phyloP scores from a whole-genome alignment of 2,113 vertebrate species.

The Elanus axillaris region DNA sequence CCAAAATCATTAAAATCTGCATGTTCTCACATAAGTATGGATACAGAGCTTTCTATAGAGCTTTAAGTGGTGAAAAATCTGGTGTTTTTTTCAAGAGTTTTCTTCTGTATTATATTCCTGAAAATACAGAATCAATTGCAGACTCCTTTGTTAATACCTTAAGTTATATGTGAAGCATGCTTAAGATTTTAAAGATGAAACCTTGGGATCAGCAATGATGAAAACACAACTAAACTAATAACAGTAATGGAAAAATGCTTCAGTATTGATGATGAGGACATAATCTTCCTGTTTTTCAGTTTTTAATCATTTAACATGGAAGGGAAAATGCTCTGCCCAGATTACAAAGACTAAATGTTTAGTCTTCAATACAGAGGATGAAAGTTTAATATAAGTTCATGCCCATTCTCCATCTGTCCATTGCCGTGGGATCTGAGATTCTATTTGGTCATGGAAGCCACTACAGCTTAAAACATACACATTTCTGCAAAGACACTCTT shows the following conservation, averaged over 20 bases:
- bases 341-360: slow-evolving; percentile 13
- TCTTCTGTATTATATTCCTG: slow-evolving; percentile 30
- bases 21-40: not conserved
- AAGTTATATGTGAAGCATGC: slow-evolving; percentile 52
- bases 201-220: slow-evolving; percentile 37
- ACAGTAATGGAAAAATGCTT: slow-evolving; percentile 9
- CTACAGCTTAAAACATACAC: not conserved
- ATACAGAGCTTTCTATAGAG: not conserved
- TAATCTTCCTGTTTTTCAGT: slow-evolving; percentile 11
- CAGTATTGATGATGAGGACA: slow-evolving; percentile 7
- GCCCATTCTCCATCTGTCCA: not conserved
- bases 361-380: not conserved
- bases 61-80: not conserved
- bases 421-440: not conserved
- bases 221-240: slow-evolving; percentile 55
- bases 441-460: not conserved
- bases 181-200: slow-evolving; percentile 59
- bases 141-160: slow-evolving; percentile 62
- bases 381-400: not conserved
- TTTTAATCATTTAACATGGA: slow-evolving; percentile 51
- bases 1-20: not conserved
- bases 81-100: not conserved
- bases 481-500: not conserved
- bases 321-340: not conserved
- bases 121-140: slow-evolving; percentile 63